Conservation (phyloP, 2,113 vertebrate genomes). For the Vulpes lagopus region DNA sequence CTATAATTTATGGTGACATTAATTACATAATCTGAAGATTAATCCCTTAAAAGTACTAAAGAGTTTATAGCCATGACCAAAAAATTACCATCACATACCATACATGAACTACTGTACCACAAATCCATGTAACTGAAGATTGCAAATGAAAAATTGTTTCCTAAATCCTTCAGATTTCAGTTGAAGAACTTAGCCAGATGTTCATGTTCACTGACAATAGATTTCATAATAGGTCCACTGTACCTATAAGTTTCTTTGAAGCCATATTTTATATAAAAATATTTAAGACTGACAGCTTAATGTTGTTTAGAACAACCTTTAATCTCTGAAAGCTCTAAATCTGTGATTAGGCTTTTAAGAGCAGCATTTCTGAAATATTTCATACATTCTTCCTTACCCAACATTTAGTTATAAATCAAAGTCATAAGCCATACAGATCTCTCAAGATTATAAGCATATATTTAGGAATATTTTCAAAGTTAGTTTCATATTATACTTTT, state of each 20-base stretch:
- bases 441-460: background rate
- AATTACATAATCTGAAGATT: slow-evolving; percentile 42
- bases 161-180: slow-evolving; percentile 25
- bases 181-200: background rate
- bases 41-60: slow-evolving; percentile 39
- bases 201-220: background rate
- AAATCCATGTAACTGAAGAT: background rate
- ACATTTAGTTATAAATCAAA: slow-evolving; percentile 27
- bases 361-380: slow-evolving; percentile 46
- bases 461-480: slow-evolving; percentile 60
- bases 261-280: background rate
- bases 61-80: background rate
- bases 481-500: slow-evolving; percentile 10
- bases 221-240: background rate
- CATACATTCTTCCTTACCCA: slow-evolving; percentile 11
- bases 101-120: background rate
- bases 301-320: slow-evolving; percentile 26
- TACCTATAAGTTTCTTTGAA: background rate
- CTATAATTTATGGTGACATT: slow-evolving; percentile 35
- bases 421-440: slow-evolving; percentile 11
- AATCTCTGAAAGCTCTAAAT: slow-evolving; percentile 39
- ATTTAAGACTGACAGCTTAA: slow-evolving; percentile 35
- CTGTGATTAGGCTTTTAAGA: slow-evolving; percentile 46
- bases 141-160: slow-evolving; percentile 34
- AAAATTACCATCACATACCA: slow-evolving; percentile 22